phyloP scores from a whole-genome alignment of 2,797 vertebrate genomes.

The Hypotaenidia philippensis region DNA sequence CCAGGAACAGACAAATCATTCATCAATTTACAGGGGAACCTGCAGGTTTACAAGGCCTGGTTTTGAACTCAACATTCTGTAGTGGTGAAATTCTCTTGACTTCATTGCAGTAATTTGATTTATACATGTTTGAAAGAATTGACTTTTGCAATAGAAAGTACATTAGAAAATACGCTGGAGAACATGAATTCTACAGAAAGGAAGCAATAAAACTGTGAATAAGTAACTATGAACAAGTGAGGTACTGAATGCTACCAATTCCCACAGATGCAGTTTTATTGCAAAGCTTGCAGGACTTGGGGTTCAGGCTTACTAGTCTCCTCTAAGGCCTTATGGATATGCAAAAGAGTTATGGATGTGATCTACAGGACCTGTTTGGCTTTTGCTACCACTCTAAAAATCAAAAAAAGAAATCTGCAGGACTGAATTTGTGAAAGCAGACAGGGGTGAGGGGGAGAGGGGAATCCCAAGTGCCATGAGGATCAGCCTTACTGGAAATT shows the following conservation, averaged over 20 bases:
- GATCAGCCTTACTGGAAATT: neutral
- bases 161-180: neutral
- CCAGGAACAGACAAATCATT: neutral
- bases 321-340: neutral
- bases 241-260: neutral
- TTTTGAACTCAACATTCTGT: neutral
- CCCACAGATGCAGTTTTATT: neutral
- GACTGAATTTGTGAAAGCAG: neutral
- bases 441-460: neutral
- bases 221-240: neutral
- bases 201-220: neutral
- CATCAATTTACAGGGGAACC: neutral
- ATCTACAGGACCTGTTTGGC: neutral
- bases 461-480: neutral
- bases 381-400: neutral
- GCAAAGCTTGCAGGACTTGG: neutral
- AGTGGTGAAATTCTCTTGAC: neutral
- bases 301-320: neutral
- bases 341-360: neutral
- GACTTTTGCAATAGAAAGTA: neutral
- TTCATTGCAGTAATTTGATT: constrained; percentile 11
- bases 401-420: neutral
- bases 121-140: neutral
- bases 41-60: neutral
- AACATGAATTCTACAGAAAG: neutral